Evolutionary conservation across 2,113 vertebrate genomes (phyloP).

Genomic region (Saimiri boliviensis): DNA sequence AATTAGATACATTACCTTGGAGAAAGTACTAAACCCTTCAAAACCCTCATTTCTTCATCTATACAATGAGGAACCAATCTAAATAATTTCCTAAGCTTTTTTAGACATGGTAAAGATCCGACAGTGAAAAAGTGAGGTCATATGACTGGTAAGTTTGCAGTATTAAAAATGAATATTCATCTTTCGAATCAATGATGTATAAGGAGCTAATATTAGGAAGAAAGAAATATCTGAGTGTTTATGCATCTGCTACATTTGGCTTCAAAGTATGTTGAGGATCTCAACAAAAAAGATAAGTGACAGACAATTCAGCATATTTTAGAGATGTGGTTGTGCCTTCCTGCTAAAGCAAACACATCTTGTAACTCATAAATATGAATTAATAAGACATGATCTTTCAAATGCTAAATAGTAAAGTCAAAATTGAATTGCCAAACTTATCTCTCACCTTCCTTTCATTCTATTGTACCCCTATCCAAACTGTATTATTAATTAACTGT

Average conservation of each 20-base stretch:
- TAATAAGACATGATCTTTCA: conserved; percentile 17
- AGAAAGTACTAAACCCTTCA: background rate
- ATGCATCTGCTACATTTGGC: conserved; percentile 51
- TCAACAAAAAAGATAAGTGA: conserved; percentile 43
- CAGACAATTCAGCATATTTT: conserved; percentile 57
- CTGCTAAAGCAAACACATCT: conserved; percentile 49
- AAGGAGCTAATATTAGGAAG: conserved; percentile 49
- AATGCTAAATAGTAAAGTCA: conserved; percentile 15
- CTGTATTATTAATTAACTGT: background rate
- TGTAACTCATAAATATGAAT: conserved; percentile 55
- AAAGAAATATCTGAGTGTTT: conserved; percentile 44
- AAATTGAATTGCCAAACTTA: conserved; percentile 7
- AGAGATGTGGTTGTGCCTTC: conserved; percentile 47
- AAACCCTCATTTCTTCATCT: background rate
- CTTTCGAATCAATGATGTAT: background rate
- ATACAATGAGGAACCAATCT: background rate
- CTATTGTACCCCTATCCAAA: background rate
- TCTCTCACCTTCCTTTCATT: background rate
- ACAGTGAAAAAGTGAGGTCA: background rate
- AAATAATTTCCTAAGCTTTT: conserved; percentile 32
- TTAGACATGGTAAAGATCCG: conserved; percentile 20
- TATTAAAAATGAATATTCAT: conserved; percentile 28
- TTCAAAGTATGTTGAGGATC: conserved; percentile 46
- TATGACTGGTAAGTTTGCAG: background rate
- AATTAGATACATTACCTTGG: background rate